These are phyloP conservation scores for Nysson spinosus DNA, from an alignment of 2,888 invertebrate species.

Conservation along the genomic window DNA sequence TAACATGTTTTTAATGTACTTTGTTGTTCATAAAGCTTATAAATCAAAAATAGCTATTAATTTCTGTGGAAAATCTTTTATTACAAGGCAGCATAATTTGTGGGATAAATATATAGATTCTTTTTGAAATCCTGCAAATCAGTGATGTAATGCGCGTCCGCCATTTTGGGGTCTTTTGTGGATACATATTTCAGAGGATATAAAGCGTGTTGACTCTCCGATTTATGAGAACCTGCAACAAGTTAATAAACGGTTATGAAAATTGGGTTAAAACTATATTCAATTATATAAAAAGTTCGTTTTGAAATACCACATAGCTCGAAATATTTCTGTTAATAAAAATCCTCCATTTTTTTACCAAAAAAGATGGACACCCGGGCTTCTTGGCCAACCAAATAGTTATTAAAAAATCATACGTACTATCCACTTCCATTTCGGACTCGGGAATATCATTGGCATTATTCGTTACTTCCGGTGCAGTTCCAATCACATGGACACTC, in stretches of 20 bases:
- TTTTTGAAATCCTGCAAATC: slow-evolving; percentile 63
- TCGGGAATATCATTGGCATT: neutral
- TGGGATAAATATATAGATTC: slow-evolving; percentile 56
- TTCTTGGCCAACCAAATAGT: no score
- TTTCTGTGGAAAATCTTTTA: slow-evolving; percentile 19
- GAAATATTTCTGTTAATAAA: no score
- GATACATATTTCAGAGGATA: slow-evolving; percentile 60
- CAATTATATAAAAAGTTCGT: no score
- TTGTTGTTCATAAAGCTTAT: neutral
- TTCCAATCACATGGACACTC: slow-evolving; percentile 67
- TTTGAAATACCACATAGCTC: no score
- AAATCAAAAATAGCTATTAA: slow-evolving; percentile 12
- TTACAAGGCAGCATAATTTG: slow-evolving; percentile 26
- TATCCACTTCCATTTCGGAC: no score
- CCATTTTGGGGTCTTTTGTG: slow-evolving; percentile 41
- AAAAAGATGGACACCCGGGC: no score
- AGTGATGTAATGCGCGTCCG: slow-evolving; percentile 54
- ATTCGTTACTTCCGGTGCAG: neutral
- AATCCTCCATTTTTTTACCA: no score
- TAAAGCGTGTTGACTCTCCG: slow-evolving; percentile 26
- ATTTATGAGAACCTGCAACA: slow-evolving; percentile 4
- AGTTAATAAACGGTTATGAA: no score
- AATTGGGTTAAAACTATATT: no score
- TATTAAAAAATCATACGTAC: no score
- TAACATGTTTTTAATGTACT: slow-evolving; percentile 6